Conservation (phyloP, 2,888 invertebrate genomes). For the Cetonia aurata region DNA sequence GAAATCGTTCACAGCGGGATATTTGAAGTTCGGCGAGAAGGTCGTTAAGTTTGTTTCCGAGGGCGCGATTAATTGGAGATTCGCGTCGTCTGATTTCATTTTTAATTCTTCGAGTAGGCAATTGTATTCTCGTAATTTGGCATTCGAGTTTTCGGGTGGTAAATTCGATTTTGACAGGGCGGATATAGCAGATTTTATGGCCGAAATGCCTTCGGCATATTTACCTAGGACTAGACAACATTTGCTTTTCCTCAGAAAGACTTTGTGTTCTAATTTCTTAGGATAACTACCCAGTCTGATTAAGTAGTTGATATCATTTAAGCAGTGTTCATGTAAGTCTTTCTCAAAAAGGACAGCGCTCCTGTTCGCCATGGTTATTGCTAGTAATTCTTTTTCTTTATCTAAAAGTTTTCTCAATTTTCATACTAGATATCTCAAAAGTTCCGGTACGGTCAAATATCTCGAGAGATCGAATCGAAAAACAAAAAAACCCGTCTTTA, state of each 20-base stretch:
- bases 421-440: no score
- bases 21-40: slow-evolving; percentile 58
- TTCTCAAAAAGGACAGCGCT: slow-evolving; percentile 84
- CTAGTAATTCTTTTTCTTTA: slow-evolving; percentile 67
- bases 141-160: slow-evolving; percentile 73
- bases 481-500: no score
- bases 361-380: slow-evolving; percentile 82
- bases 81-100: slow-evolving; percentile 7
- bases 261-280: slow-evolving; percentile 78
- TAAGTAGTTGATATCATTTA: slow-evolving; percentile 79
- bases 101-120: slow-evolving; percentile 8
- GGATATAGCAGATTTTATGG: slow-evolving; percentile 77
- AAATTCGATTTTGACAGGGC: slow-evolving; percentile 77
- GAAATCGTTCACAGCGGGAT: slow-evolving; percentile 73
- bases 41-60: slow-evolving; percentile 20
- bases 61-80: slow-evolving; percentile 2
- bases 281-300: slow-evolving; percentile 76
- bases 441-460: no score
- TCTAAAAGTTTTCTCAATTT: no score
- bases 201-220: slow-evolving; percentile 73
- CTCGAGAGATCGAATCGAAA: no score
- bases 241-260: slow-evolving; percentile 80
- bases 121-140: slow-evolving; percentile 53
- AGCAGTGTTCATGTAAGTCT: slow-evolving; percentile 74
- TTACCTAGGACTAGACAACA: slow-evolving; percentile 78